Base-by-base conservation (phyloP, 2,113 vertebrate species). In the Micronycteris hirsuta region DNA sequence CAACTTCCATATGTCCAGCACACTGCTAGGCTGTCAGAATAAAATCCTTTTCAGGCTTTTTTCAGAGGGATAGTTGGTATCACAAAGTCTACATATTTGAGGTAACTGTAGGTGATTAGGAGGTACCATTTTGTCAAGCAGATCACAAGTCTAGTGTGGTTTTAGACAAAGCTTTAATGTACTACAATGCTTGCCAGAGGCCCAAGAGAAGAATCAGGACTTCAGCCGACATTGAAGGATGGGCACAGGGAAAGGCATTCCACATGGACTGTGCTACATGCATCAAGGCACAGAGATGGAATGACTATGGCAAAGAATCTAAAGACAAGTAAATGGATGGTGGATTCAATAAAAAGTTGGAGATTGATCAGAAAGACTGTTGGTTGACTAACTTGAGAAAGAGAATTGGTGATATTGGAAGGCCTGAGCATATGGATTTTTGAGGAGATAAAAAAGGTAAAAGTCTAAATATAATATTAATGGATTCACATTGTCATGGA, bases 121-220 rank as follows among this genome's bases (percentile, higher is more conserved):
- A 74, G 33, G 14, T 68, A 65, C 28, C 38, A 49, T 78, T 89
- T 95, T 94, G 22, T 67, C 22, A 95, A 78, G 58, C 52, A 96
- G 31, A 43, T 17, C 28, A 19, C 3, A 85, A 91, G 14, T 70
- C 76, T 67, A 70, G 10, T 43, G 47, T 80, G 20, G 20, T 52
- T 93, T 93, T 81, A 85, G 56, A 93, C 31, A 90, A 90, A 87
- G n/a, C 17, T 86, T 91, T 58, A 80, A 56, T 56, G 4, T 52
- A 70, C 31, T 73, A 1, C 22, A 7, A n/a, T 87, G 36, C 63
- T 90, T 87, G 41, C 14, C 43, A 73, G 90, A 96, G 41, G 22
- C 52, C 67, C 74, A 80, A 47, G 24, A 41, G 17, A 88, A 52
- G 36, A 89, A 73, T 13, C 19, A 52, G 76, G 13, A 24, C n/a